phyloP scores from a whole-genome alignment of 2,113 vertebrate genomes.

The Cygnus atratus region DNA sequence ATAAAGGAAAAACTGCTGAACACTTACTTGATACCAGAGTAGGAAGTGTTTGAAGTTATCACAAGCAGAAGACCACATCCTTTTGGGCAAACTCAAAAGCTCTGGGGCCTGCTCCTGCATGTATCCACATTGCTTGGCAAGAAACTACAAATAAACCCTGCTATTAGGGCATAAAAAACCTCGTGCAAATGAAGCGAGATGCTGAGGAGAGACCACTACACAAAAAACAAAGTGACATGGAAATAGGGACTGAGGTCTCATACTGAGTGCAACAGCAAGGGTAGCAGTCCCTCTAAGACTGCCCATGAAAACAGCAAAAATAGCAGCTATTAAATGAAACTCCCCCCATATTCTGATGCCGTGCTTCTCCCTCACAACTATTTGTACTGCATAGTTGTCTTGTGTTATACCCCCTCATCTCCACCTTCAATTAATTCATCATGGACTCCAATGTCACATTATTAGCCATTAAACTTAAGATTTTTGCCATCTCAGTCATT shows the following conservation, averaged over 20 bases:
- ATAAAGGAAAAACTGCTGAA: background rate
- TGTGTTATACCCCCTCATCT: background rate
- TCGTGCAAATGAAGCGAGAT: background rate
- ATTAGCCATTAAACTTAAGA: background rate
- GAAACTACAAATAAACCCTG: background rate
- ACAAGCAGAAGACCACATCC: background rate
- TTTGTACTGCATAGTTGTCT: background rate
- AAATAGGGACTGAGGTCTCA: background rate
- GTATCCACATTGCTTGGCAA: background rate
- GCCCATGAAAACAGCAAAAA: background rate
- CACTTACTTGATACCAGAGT: background rate
- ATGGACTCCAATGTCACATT: background rate
- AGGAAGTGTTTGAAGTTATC: background rate
- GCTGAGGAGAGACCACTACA: background rate
- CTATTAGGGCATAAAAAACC: background rate
- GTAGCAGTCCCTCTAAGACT: accelerated
- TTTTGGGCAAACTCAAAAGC: background rate
- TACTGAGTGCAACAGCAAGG: background rate
- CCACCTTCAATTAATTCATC: background rate
- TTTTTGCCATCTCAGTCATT: background rate
- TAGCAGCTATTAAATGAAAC: background rate
- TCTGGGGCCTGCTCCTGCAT: background rate
- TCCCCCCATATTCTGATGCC: background rate
- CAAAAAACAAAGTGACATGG: background rate
- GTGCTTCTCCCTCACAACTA: background rate